These are phyloP conservation scores for Deroplatys truncata DNA, from an alignment of 2,888 invertebrate species.

Conservation along the genomic window DNA sequence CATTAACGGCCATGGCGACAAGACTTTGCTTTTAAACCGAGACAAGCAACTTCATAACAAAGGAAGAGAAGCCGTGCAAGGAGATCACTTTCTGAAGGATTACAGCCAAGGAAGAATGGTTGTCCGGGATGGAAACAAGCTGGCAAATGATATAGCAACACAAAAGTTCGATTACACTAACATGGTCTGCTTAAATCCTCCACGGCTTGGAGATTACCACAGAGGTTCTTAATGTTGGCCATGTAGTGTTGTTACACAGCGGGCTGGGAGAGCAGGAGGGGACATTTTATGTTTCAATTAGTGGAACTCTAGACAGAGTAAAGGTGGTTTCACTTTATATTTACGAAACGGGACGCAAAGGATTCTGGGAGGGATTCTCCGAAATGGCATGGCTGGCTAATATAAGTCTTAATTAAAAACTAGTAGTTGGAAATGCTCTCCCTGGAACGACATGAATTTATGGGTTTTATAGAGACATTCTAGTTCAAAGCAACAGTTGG, in stretches of 20 bases:
- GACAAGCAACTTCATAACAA: conserved; percentile 15
- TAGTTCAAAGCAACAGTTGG: too few species aligned
- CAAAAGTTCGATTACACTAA: neutral
- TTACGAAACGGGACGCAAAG: neutral
- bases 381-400: neutral
- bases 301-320: neutral
- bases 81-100: neutral
- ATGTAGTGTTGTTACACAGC: neutral
- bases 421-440: neutral
- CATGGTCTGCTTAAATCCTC: neutral
- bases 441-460: too few species aligned
- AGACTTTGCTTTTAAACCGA: conserved; percentile 26
- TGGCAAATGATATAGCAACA: neutral
- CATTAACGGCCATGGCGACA: conserved; percentile 20
- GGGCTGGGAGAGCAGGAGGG: neutral
- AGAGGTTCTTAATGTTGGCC: neutral
- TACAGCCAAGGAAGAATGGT: neutral
- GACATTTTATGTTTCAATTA: neutral
- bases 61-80: neutral
- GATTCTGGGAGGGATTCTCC: neutral
- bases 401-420: neutral
- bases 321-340: neutral
- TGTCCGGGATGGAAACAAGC: neutral
- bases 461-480: too few species aligned
- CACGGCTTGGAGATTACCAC: neutral